Conservation (phyloP, 2,797 vertebrate genomes). For the Phalanger gymnotis region DNA sequence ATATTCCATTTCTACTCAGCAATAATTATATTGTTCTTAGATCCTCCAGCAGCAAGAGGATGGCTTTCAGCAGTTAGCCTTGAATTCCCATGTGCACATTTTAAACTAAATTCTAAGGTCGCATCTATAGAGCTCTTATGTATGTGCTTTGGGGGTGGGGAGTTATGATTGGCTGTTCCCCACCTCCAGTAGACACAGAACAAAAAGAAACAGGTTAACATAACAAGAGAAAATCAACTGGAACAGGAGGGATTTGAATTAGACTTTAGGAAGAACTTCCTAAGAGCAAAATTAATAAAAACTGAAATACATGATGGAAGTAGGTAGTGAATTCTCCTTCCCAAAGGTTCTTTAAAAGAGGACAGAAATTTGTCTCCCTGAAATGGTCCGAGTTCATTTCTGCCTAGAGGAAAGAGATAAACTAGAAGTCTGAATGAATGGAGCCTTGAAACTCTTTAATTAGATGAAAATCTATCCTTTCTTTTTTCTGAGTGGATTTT, state of each 20-base stretch:
- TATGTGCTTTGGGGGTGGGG: conserved; percentile 12
- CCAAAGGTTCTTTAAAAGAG: conserved; percentile 7
- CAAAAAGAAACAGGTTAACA: conserved; percentile 51
- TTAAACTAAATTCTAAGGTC: conserved; percentile 36
- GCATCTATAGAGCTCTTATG: conserved; percentile 37
- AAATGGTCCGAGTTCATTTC: background rate
- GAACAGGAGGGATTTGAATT: conserved; percentile 4
- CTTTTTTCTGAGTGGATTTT: conserved; percentile 22
- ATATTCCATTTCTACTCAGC: background rate
- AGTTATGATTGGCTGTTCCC: conserved; percentile 29
- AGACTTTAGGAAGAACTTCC: background rate
- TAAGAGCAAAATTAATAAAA: background rate
- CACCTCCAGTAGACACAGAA: conserved; percentile 47
- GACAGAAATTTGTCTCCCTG: conserved; percentile 25
- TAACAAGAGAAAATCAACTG: background rate
- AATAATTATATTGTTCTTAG: background rate
- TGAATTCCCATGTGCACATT: conserved; percentile 37
- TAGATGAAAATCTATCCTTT: conserved; percentile 22
- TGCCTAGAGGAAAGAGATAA: background rate
- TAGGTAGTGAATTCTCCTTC: background rate
- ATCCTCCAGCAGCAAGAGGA: background rate
- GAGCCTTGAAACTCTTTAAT: background rate
- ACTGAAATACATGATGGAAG: background rate
- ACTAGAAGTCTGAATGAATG: background rate
- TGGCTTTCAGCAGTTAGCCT: background rate